A percentile compares a stretch with the other conserved stretches of the same genome.
phyloP scores from a whole-genome alignment of 2,113 vertebrate species.

The Girardinichthys multiradiatus region DNA sequence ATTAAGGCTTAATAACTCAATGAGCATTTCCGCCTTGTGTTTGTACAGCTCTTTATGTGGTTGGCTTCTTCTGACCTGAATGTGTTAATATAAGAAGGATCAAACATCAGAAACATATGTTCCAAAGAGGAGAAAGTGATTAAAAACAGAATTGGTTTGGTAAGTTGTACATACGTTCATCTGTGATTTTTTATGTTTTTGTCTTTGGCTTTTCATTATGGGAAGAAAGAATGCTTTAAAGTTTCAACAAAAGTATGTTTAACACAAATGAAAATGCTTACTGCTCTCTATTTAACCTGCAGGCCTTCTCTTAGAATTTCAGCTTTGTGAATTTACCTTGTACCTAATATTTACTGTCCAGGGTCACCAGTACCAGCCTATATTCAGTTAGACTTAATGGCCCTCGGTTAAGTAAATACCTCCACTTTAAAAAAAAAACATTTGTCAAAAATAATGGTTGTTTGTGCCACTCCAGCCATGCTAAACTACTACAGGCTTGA shows the following conservation, averaged over 20 bases:
- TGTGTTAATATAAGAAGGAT: neutral
- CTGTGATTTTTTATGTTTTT: neutral
- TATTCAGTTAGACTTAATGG: no score
- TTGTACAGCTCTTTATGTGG: neutral
- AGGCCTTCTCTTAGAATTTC: neutral
- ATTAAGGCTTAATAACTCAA: neutral
- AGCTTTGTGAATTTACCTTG: no score
- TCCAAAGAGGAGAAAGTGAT: neutral
- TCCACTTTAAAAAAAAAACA: no score
- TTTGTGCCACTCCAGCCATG: no score
- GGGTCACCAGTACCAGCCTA: no score
- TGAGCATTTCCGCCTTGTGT: neutral
- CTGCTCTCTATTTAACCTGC: neutral
- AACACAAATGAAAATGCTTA: neutral
- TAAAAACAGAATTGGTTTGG: neutral
- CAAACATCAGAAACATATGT: neutral
- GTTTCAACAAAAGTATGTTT: neutral
- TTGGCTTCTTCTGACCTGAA: neutral
- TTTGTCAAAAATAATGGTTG: no score
- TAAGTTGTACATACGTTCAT: neutral
- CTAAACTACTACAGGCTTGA: no score
- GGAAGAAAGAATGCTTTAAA: neutral
- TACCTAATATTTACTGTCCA: no score
- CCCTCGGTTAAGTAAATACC: no score
- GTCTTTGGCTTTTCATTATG: neutral